These are phyloP conservation scores for Aphaenogaster rudis DNA, from an alignment of 1,140 invertebrate species.

Conservation along the genomic window DNA sequence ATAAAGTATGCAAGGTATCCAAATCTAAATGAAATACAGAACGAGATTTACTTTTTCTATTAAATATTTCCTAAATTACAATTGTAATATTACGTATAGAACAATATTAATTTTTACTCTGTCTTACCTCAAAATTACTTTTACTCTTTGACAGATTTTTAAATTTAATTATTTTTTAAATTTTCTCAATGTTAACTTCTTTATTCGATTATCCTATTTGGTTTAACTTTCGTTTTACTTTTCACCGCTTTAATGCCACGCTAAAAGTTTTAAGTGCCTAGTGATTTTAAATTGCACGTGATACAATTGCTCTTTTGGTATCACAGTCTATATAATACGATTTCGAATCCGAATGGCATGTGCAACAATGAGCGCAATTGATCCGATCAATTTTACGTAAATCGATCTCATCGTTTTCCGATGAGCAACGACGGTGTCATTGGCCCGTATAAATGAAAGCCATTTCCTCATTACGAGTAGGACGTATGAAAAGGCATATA, in stretches of 20 bases:
- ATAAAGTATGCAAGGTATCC: not conserved
- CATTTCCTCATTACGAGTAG: constrained; percentile 4
- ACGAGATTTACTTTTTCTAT: not conserved
- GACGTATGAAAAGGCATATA: not conserved
- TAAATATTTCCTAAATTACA: not conserved
- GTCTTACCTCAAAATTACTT: not conserved
- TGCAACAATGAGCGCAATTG: constrained; percentile 24
- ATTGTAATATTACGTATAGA: not conserved
- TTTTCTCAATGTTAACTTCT: not conserved
- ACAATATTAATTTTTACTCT: constrained; percentile 3
- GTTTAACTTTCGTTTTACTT: not conserved
- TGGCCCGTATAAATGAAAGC: constrained; percentile 40
- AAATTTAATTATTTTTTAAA: not conserved
- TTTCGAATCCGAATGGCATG: not conserved
- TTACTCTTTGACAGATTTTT: not conserved
- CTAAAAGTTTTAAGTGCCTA: not conserved
- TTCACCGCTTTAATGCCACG: not conserved
- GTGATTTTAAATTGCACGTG: not conserved
- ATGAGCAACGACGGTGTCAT: constrained; percentile 28
- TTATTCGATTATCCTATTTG: not conserved
- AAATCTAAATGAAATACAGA: not conserved
- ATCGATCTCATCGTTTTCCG: constrained; percentile 25
- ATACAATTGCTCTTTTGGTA: not conserved
- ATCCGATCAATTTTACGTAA: constrained; percentile 40
- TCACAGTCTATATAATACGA: not conserved